Percentiles rank a stretch among this genome's conserved stretches.
Conservation (phyloP, 2,888 invertebrate genomes). For the Clanis bilineata region DNA sequence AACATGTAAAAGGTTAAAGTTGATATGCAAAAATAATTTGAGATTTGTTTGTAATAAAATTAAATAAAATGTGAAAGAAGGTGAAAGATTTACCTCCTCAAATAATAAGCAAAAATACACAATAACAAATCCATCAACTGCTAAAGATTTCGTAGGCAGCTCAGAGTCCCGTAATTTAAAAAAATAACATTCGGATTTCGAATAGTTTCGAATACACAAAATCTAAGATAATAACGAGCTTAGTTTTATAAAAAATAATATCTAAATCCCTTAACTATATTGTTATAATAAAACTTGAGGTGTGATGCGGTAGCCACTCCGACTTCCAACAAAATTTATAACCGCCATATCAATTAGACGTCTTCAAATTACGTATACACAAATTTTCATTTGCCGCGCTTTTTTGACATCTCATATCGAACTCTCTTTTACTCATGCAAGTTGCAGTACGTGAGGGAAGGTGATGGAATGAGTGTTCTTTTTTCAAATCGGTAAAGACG, state of each 20-base stretch:
- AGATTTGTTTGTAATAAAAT: no score
- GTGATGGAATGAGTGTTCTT: not conserved
- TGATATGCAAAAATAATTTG: no score
- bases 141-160: not conserved
- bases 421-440: not conserved
- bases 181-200: not conserved
- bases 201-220: not conserved
- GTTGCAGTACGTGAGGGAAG: not conserved
- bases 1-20: no score
- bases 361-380: conserved; percentile 16
- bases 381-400: conserved; percentile 12
- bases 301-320: conserved; percentile 31
- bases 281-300: conserved; percentile 33
- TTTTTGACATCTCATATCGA: not conserved
- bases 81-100: no score
- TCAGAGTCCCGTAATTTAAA: not conserved
- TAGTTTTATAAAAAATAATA: conserved; percentile 26
- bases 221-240: conserved; percentile 27
- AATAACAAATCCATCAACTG: no score
- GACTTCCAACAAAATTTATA: conserved; percentile 34
- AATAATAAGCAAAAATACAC: no score
- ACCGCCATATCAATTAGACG: conserved; percentile 48
- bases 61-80: no score
- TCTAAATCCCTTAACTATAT: conserved; percentile 52
- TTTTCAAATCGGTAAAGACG: not conserved